phyloP scores from a whole-genome alignment of 1,140 invertebrate genomes.

The Polypedilum pembai region DNA sequence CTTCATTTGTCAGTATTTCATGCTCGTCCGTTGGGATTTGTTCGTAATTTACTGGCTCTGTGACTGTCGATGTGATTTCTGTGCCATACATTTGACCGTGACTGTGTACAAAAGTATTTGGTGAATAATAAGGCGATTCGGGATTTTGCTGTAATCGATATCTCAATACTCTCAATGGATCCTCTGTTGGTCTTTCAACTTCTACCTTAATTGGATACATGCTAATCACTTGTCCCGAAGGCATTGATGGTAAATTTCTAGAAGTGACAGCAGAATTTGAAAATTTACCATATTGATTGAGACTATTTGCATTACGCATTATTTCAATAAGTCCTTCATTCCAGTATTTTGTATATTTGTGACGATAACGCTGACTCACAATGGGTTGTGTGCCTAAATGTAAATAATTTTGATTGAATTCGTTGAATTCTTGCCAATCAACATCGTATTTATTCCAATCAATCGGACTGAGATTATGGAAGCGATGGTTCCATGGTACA shows the following conservation, averaged over 20 bases:
- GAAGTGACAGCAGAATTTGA: neutral
- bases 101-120: neutral
- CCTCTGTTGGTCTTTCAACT: constrained; percentile 31
- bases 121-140: too few relatives aligned
- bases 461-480: constrained; percentile 49
- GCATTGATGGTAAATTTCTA: neutral
- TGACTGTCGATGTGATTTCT: neutral
- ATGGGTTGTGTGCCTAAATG: constrained; percentile 64
- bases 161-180: neutral
- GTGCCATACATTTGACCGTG: neutral
- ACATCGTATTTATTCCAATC: constrained; percentile 60
- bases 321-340: constrained; percentile 58
- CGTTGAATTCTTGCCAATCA: constrained; percentile 73
- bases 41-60: constrained; percentile 11
- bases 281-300: constrained; percentile 1
- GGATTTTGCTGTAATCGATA: constrained; percentile 30
- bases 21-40: neutral
- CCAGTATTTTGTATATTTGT: constrained; percentile 62
- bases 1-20: constrained; percentile 40
- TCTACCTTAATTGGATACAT: constrained; percentile 21
- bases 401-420: constrained; percentile 61
- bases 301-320: constrained; percentile 40
- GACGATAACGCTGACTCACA: constrained; percentile 54
- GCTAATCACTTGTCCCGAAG: neutral
- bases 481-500: constrained; percentile 51